Conservation (phyloP, 2,888 invertebrate species). For the Amphipoea oculea region DNA sequence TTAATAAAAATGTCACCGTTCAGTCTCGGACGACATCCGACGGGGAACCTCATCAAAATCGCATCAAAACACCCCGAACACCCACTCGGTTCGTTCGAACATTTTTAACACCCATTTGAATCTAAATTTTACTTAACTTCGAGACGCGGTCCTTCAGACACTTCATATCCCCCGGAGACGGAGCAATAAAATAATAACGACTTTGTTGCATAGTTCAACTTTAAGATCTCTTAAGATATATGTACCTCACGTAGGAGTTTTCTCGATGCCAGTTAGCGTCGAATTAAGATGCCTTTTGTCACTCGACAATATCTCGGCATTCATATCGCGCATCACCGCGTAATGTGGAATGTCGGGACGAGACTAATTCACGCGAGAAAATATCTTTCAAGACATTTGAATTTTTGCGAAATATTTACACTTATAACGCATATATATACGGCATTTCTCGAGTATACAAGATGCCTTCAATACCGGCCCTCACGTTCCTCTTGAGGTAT, state of each 20-base stretch:
- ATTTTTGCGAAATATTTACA: constrained; percentile 76
- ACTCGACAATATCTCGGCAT: constrained; percentile 73
- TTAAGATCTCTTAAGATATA: constrained; percentile 52
- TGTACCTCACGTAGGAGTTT: constrained; percentile 51
- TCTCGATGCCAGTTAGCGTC: constrained; percentile 67
- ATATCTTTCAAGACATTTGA: constrained; percentile 79
- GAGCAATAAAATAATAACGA: constrained; percentile 80
- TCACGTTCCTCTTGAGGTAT: constrained; percentile 68
- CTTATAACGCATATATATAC: constrained; percentile 60
- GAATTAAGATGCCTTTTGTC: constrained; percentile 78
- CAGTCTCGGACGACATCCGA: constrained; percentile 66
- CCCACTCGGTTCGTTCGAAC: constrained; percentile 78
- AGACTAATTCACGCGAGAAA: constrained; percentile 85
- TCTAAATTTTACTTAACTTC: constrained; percentile 82
- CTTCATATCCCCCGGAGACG: constrained; percentile 77
- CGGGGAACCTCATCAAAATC: constrained; percentile 83
- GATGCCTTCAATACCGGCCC: constrained; percentile 70
- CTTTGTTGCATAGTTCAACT: constrained; percentile 71
- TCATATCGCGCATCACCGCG: constrained; percentile 72
- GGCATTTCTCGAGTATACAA: constrained; percentile 70
- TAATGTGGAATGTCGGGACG: constrained; percentile 81
- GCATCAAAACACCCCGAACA: constrained; percentile 80
- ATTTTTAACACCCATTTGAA: constrained; percentile 85
- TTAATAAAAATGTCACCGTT: constrained; percentile 81
- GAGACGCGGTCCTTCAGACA: constrained; percentile 75